Conservation (phyloP, 2,797 vertebrate genomes). For the Pempheris klunzingeri region DNA sequence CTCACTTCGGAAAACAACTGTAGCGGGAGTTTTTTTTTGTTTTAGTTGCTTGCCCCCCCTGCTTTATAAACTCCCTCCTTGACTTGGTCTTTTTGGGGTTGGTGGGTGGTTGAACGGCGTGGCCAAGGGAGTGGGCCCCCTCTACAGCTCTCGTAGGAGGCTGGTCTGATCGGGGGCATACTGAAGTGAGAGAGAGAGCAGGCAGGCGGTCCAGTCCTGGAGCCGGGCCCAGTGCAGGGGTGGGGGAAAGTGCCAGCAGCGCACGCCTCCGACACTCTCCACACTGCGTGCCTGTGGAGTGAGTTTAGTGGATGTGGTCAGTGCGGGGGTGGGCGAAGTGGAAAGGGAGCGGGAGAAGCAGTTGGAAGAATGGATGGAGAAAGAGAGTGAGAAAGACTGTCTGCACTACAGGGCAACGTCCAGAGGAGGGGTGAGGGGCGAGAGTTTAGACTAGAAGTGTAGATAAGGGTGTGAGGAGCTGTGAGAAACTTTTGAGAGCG, state of each 20-base stretch:
- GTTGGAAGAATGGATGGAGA: slow-evolving; percentile 59
- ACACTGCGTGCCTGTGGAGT: slow-evolving; percentile 84
- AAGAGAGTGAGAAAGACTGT: slow-evolving; percentile 60
- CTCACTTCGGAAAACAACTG: slow-evolving; percentile 83
- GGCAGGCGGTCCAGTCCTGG: slow-evolving; percentile 78
- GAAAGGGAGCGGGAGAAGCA: slow-evolving; percentile 65
- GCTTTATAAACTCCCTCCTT: slow-evolving; percentile 39
- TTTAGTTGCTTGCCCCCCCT: slow-evolving; percentile 36
- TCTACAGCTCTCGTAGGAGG: slow-evolving; percentile 51
- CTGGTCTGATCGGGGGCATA: slow-evolving; percentile 71
- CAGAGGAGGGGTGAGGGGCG: slow-evolving; percentile 60
- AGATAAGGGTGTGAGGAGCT: slow-evolving; percentile 61
- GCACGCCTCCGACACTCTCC: slow-evolving; percentile 86
- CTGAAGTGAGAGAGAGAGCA: slow-evolving; percentile 58
- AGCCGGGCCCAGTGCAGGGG: slow-evolving; percentile 76
- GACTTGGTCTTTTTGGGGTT: slow-evolving; percentile 52
- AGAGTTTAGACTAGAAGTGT: slow-evolving; percentile 57
- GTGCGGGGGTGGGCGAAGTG: slow-evolving; percentile 77
- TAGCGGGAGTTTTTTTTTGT: slow-evolving; percentile 51
- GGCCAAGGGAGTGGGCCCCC: slow-evolving; percentile 26
- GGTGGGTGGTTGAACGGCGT: slow-evolving; percentile 60
- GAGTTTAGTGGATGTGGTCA: slow-evolving; percentile 87
- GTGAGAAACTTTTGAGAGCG: slow-evolving; percentile 65
- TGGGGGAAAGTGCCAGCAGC: slow-evolving; percentile 85
- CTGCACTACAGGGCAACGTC: slow-evolving; percentile 53